Evolutionary conservation across 2,888 invertebrate species (phyloP), one percentile per base, ranked within the genome.

Genomic region (Thymelicus lineola): DNA sequence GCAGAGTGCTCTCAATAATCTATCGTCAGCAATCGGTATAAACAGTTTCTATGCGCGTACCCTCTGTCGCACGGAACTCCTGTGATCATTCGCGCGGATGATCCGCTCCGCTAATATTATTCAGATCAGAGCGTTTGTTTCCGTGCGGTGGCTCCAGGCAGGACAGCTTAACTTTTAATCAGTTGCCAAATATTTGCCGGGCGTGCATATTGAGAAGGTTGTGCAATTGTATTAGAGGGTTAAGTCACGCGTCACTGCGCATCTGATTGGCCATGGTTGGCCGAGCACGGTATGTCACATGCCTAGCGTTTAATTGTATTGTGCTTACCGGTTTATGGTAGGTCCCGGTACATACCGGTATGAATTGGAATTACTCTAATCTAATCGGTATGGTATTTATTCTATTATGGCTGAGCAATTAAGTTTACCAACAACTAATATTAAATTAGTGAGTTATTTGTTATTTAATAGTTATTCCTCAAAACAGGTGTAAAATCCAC

Each of bases 81-180:
- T 91, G 81, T 93, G 93, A 93, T 92, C 92, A 79, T 73, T 86
- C 80, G 84, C 77, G 86, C 86, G 90, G 86, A 77, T 83, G 85
- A 89, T 88, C 82, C 86, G 82, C 84, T 83, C 77, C 75, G 80
- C 90, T 90, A 91, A 91, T 91, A 91, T 89, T 89, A 90, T 91
- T 89, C 86, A 88, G 88, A 89, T 85, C 85, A 79, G 82, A 79
- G 78, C 82, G 82, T 86, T 86, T 86, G 87, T 84, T 87, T 84
- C 86, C 84, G 79, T 82, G 86, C 84, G 85, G 86, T 82, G 77
- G 86, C 86, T 83, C 75, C 77, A 72, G 86, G 87, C 87, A 86
- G 77, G 90, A 89, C 89, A 87, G 88, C 88, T 86, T 89, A 87
- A 89, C 91, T 91, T 93, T 91, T 92, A 91, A 92, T 92, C 92